These are phyloP conservation scores for Dorcus parallelipipedus DNA, from an alignment of 2,888 invertebrate species.

Conservation along the genomic window DNA sequence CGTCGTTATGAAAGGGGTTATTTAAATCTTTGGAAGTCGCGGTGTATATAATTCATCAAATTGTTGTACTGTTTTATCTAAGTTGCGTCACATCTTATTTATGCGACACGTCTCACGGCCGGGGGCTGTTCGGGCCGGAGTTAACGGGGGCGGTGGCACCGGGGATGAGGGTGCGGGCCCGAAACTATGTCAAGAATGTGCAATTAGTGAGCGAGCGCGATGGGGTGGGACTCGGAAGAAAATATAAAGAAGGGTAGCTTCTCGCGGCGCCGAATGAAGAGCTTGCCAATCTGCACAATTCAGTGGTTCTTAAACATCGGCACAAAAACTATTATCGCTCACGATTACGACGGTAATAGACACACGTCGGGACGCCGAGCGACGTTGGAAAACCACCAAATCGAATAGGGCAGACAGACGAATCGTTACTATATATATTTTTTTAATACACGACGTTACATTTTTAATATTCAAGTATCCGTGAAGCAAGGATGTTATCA, in stretches of 20 bases:
- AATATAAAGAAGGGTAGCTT: conserved; percentile 59
- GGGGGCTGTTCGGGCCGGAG: conserved; percentile 52
- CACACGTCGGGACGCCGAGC: too few relatives aligned
- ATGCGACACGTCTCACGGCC: conserved; percentile 16
- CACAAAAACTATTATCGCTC: conserved; percentile 1
- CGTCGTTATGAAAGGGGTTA: too few relatives aligned
- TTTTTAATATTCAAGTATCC: too few relatives aligned
- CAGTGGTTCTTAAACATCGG: conserved; percentile 28
- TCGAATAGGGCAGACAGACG: too few relatives aligned
- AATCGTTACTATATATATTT: too few relatives aligned
- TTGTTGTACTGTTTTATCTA: conserved; percentile 16
- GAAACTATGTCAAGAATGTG: conserved; percentile 96
- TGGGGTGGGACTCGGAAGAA: conserved; percentile 56
- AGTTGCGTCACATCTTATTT: conserved; percentile 19
- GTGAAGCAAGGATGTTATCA: too few relatives aligned
- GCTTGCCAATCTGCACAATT: conserved; percentile 33
- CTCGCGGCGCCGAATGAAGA: conserved; percentile 37
- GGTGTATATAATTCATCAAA: conserved; percentile 13
- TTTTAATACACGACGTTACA: too few relatives aligned
- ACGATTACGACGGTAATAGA: too few relatives aligned
- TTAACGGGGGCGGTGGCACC: conserved; percentile 33
- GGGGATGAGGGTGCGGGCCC: conserved; percentile 63
- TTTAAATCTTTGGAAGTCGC: not conserved
- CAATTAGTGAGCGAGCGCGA: conserved; percentile 87
- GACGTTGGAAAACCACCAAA: too few relatives aligned